These are phyloP conservation scores for Protonibea diacanthus DNA, from an alignment of 2,797 vertebrate genomes.

Conservation along the genomic window DNA sequence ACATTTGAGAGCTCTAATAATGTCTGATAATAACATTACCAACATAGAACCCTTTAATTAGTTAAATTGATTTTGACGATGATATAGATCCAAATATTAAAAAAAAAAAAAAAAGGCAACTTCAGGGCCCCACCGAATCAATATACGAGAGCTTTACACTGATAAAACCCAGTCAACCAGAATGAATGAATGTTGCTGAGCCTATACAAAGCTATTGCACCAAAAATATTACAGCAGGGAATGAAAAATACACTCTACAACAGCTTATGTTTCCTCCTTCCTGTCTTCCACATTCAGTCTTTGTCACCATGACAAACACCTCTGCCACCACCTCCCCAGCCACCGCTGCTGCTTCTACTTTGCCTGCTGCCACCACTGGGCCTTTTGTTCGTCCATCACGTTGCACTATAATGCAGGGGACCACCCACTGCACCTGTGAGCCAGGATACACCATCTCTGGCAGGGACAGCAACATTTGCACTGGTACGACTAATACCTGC, in stretches of 20 bases:
- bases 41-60: background rate
- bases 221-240: slow-evolving; percentile 5
- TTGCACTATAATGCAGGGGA: slow-evolving; percentile 82
- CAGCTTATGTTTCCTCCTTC: slow-evolving; percentile 14
- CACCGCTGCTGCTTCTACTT: slow-evolving; percentile 69
- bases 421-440: slow-evolving; percentile 88
- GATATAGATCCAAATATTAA: background rate
- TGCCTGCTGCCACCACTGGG: slow-evolving; percentile 74
- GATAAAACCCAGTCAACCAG: background rate
- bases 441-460: slow-evolving; percentile 86
- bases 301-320: slow-evolving; percentile 80
- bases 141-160: background rate
- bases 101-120: background rate
- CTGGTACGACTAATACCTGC: slow-evolving; percentile 65
- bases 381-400: slow-evolving; percentile 79
- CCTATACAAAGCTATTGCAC: background rate
- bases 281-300: slow-evolving; percentile 72
- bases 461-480: slow-evolving; percentile 83
- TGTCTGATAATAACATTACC: background rate
- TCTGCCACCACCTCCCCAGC: slow-evolving; percentile 70
- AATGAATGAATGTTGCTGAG: background rate
- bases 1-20: background rate
- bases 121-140: background rate
- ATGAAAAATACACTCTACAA: slow-evolving; percentile 7
- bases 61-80: background rate